Percentiles rank a stretch among this genome's conserved stretches.
Conservation (phyloP, 2,113 vertebrate species). For the Rousettus leschenaultii region DNA sequence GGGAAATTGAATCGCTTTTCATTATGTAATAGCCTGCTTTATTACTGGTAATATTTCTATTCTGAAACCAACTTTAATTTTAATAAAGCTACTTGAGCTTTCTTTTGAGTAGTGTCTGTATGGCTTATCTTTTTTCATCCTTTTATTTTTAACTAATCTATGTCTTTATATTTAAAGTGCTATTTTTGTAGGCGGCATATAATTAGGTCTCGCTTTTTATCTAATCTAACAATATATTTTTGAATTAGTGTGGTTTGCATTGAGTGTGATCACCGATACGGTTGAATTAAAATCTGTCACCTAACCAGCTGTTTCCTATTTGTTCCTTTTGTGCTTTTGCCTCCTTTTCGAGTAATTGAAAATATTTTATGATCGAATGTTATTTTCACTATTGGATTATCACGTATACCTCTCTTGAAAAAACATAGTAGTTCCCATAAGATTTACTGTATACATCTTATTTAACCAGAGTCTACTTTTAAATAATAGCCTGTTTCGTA, state of each 20-base stretch:
- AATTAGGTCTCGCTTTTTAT: neutral
- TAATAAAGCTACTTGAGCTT: slow-evolving; percentile 17
- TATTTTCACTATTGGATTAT: neutral
- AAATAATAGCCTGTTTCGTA: neutral
- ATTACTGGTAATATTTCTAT: slow-evolving; percentile 4
- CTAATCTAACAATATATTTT: neutral
- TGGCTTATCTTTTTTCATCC: neutral
- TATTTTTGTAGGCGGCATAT: neutral
- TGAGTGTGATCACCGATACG: neutral
- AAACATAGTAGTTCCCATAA: neutral
- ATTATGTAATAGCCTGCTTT: neutral
- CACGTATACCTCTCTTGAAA: neutral
- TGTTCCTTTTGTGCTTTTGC: neutral
- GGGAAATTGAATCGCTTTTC: neutral
- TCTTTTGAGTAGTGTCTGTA: neutral
- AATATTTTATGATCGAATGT: neutral
- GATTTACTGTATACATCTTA: neutral
- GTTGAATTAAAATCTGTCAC: slow-evolving; percentile 13
- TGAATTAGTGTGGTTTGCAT: slow-evolving; percentile 17
- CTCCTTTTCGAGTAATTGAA: neutral
- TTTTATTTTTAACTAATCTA: neutral
- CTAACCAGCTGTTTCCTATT: neutral
- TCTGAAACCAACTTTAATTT: neutral
- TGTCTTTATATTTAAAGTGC: slow-evolving; percentile 10
- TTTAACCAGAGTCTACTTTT: neutral